phyloP scores from a whole-genome alignment of 2,113 vertebrate species.

The Tragelaphus imberbis region DNA sequence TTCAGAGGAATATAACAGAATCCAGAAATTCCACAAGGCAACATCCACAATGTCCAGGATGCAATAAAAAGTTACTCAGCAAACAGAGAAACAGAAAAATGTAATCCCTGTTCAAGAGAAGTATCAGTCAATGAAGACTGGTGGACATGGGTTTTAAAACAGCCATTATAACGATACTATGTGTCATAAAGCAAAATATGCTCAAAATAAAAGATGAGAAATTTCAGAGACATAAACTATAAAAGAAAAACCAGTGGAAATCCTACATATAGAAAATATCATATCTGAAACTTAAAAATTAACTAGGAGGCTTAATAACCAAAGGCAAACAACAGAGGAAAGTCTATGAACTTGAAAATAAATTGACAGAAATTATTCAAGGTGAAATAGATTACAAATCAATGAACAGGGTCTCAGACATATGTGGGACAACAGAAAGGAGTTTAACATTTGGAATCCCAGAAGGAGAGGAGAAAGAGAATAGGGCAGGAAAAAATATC shows the following conservation, averaged over 20 bases:
- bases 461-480: neutral
- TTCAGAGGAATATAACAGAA: neutral
- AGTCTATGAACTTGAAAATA: neutral
- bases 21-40: neutral
- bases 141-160: neutral
- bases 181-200: neutral
- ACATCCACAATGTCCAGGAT: neutral
- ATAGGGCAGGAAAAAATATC: neutral
- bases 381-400: neutral
- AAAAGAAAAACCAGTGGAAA: neutral
- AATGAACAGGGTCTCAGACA: neutral
- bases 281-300: neutral
- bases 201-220: neutral
- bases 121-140: neutral
- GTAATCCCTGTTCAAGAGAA: neutral
- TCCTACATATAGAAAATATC: neutral
- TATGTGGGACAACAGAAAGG: neutral
- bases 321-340: neutral
- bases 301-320: neutral
- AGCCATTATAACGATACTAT: neutral
- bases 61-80: neutral
- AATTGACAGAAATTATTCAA: neutral
- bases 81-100: neutral
- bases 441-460: neutral
- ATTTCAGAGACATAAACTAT: neutral